These are phyloP conservation scores for Macrostomum lignano DNA, from an alignment of 1,140 invertebrate species.

Conservation along the genomic window DNA sequence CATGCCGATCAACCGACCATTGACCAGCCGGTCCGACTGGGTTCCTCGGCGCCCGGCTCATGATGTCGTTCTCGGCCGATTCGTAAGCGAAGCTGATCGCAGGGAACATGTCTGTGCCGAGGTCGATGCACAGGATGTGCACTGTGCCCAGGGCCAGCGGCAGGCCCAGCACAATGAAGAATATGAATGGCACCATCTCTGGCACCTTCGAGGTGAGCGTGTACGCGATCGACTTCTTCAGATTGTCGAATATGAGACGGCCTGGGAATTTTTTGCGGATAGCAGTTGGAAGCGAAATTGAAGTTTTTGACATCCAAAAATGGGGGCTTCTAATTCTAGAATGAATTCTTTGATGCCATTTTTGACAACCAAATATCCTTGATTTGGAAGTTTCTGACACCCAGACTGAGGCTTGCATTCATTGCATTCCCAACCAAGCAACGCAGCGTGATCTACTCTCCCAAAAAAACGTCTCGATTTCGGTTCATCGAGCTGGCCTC, in stretches of 20 bases:
- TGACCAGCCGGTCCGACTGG: slow-evolving; percentile 10
- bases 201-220: slow-evolving; percentile 37
- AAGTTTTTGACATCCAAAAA: no score
- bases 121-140: slow-evolving; percentile 16
- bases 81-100: slow-evolving; percentile 19
- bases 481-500: no score
- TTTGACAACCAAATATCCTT: no score
- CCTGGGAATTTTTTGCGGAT: no score
- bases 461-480: no score
- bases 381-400: no score
- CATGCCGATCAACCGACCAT: slow-evolving; percentile 40
- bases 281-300: no score
- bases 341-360: no score
- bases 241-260: slow-evolving; percentile 35
- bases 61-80: slow-evolving; percentile 18
- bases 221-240: slow-evolving; percentile 36
- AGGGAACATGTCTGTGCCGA: slow-evolving; percentile 16
- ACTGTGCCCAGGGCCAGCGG: slow-evolving; percentile 15
- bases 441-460: no score
- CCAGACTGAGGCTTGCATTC: no score
- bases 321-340: no score
- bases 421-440: no score
- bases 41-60: slow-evolving; percentile 15
- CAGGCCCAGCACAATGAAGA: slow-evolving; percentile 13
- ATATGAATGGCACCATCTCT: slow-evolving; percentile 27